Conservation (phyloP, 23 tunicate genomes). For the Trididemnum nubilum region DNA sequence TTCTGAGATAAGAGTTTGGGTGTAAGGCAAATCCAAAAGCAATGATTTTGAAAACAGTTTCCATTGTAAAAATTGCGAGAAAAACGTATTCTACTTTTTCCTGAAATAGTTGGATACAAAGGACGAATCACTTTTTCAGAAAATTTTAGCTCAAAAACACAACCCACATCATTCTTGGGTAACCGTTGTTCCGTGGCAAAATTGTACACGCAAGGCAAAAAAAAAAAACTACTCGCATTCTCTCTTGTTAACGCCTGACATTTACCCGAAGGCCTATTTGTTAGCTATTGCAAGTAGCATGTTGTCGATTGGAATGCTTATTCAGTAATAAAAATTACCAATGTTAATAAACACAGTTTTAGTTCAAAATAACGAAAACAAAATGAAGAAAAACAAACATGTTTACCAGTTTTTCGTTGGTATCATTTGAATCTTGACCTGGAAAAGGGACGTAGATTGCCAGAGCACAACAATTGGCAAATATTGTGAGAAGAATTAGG, state of each 20-base stretch:
- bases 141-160: background rate
- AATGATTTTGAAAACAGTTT: constrained; percentile 81
- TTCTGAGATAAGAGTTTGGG: constrained; percentile 89
- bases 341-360: too few species aligned
- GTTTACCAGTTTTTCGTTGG: constrained; percentile 88
- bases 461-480: constrained; percentile 94
- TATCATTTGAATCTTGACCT: constrained; percentile 71
- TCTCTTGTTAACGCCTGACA: too few species aligned
- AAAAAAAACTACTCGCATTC: too few species aligned
- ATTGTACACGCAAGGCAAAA: too few species aligned
- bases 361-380: too few species aligned
- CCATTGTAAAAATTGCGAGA: constrained; percentile 86
- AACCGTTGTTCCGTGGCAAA: too few species aligned
- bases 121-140: background rate
- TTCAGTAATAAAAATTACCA: too few species aligned
- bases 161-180: too few species aligned
- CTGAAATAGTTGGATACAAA: constrained; percentile 32
- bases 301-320: too few species aligned
- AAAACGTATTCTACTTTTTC: constrained; percentile 95
- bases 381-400: too few species aligned
- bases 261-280: too few species aligned
- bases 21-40: constrained; percentile 92
- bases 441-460: constrained; percentile 88
- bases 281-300: too few species aligned
- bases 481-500: constrained; percentile 83